Evolutionary conservation across 2,113 vertebrate species (phyloP), one percentile per base, ranked within the genome.

Genomic region (Rallus limicola): DNA sequence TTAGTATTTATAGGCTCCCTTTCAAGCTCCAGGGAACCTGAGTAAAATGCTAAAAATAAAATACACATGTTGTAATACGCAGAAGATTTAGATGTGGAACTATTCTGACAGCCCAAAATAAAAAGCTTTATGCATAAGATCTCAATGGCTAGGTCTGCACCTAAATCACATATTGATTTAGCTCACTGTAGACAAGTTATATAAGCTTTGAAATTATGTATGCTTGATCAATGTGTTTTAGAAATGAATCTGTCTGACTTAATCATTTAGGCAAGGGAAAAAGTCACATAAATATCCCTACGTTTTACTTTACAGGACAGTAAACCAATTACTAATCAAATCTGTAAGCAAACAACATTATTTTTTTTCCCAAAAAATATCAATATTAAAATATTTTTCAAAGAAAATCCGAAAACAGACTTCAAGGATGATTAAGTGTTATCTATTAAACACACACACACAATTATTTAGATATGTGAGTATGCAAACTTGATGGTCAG

Each of bases 141-240:
- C 80, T 82, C 86, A 53, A 26, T 11, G 29, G 52, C 53, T 68
- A 68, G 38, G 14, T n/a, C 56, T 56, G 62, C 29, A 65, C 53
- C 44, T 92, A 94, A 96, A 96, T 95, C 90, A 97, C 14, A 53
- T 78, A 93, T 75, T 84, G 90, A 95, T 95, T 93, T 90, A 93
- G 56, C 36, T 90, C 83, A 33, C 83, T 79, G 76, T 53, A 79
- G 77, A 76, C 86, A 84, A 64, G 58, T 76, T 83, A 79, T 90
- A 76, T 82, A 91, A 62, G 83, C 77, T 78, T 68, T 86, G 67
- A 65, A 91, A 89, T 76, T 44, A 93, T 36, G 40, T 46, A 81
- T 83, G 28, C 31, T 82, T 88, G 86, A 95, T 93, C 86, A 91
- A 93, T 92, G 80, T 75, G 74, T 63, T 94, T 90, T 78, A 64